These are phyloP conservation scores for Oreochromis aureus DNA, from an alignment of 2,113 vertebrate species.

Conservation along the genomic window DNA sequence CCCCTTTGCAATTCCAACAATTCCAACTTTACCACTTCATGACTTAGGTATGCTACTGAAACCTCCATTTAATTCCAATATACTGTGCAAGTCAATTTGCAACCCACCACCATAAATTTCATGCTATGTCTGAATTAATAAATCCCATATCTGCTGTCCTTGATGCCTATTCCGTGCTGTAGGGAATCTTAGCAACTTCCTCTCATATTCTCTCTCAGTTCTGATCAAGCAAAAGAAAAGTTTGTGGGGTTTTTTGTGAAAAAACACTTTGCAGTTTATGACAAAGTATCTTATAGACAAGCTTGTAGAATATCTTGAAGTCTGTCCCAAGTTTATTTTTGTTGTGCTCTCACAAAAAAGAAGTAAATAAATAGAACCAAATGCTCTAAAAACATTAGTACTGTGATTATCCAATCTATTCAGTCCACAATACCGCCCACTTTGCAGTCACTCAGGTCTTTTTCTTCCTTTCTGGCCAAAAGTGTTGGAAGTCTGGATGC, in stretches of 20 bases:
- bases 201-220: not conserved
- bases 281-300: not conserved
- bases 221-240: not conserved
- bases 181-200: not conserved
- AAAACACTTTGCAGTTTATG: not conserved
- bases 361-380: not conserved
- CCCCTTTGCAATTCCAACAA: not conserved
- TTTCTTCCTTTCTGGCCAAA: not conserved
- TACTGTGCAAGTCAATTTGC: not conserved
- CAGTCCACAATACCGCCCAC: not conserved
- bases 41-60: not conserved
- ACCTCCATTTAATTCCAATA: not conserved
- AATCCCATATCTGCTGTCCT: not conserved
- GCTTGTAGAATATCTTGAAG: not conserved
- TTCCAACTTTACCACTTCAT: not conserved
- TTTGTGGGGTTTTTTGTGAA: not conserved
- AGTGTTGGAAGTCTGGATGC: constrained; percentile 15
- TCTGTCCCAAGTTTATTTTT: not conserved
- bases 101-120: not conserved
- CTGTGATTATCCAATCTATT: not conserved
- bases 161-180: not conserved
- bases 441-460: not conserved
- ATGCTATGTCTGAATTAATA: not conserved
- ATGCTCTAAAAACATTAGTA: not conserved
- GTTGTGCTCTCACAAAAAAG: not conserved